Evolutionary conservation across 1,140 invertebrate species (phyloP), one percentile per base, ranked within the genome.

Genomic region (Drosophila punjabiensis): DNA sequence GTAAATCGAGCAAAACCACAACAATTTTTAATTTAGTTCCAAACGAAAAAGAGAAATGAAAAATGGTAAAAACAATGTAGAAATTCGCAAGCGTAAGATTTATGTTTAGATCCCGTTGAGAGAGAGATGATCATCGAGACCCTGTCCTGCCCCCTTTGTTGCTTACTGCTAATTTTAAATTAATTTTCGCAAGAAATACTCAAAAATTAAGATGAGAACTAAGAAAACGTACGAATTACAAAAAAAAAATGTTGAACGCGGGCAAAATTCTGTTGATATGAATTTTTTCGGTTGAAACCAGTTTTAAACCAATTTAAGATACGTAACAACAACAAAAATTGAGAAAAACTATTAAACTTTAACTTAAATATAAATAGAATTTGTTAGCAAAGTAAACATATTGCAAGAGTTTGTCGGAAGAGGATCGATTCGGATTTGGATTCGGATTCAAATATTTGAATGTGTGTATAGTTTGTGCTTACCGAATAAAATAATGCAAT

Each of bases 311-410:
- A 90, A 90, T 82, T 90, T 55, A 85, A 83, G 68, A 79, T 79
- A 79, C 60, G 61, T 78, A 77, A 76, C 35, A 59, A 56, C 63
- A 69, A 59, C n/a, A 56, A 52, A 61, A 84, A 60, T 65, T 43
- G 45, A 79, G 82, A 79, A 79, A 86, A 79, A 64, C 69, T 90
- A 89, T 89, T 81, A 84, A 88, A 88, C 77, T 89, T 79, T 88
- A 88, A 88, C 85, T 85, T 85, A 64, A 88, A 90, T 82, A 79
- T 90, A 89, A 89, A 89, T 89, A 89, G 79, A 89, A 90, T 89
- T 89, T 90, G 86, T 86, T 89, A 90, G 86, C 82, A 76, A 89
- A 90, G 86, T 89, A 89, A 88, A 86, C 64, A 84, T 74, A 82
- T 83, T 81, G 59, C 67, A 50, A 71, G 53, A 50, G n/a, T 60